phyloP scores from a whole-genome alignment of 2,113 vertebrate species.

The Motacilla alba region DNA sequence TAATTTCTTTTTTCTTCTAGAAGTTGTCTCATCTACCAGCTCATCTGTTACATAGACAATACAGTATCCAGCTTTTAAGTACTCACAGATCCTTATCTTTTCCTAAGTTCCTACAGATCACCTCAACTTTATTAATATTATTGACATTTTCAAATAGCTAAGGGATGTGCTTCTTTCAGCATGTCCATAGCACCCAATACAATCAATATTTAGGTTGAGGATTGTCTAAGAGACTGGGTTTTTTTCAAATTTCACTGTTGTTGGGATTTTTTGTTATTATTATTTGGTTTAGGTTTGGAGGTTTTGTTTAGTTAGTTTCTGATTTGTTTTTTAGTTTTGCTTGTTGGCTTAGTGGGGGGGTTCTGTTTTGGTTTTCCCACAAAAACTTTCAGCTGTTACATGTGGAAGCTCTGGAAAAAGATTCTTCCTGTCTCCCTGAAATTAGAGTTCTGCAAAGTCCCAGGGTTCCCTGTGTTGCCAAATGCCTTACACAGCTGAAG shows the following conservation, averaged over 20 bases:
- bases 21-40: background rate
- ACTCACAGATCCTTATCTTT: background rate
- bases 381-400: background rate
- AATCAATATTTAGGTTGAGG: background rate
- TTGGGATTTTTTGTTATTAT: background rate
- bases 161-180: background rate
- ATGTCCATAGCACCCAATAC: background rate
- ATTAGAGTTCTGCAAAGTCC: background rate
- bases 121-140: background rate
- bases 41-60: background rate
- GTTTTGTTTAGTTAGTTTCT: background rate
- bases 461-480: background rate
- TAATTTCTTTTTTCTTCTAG: background rate
- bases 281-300: background rate
- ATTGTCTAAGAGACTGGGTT: rapidly evolving
- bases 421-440: background rate
- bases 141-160: background rate
- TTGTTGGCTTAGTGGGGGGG: background rate
- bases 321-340: background rate
- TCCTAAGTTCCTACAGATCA: background rate
- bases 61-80: background rate
- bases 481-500: background rate
- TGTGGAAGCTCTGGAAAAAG: background rate
- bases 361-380: background rate
- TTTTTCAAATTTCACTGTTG: background rate